Percentiles rank a stretch among this genome's conserved stretches.
Evolutionary conservation across 2,888 invertebrate species (phyloP).

Genomic region (Periphyllus acericola): DNA sequence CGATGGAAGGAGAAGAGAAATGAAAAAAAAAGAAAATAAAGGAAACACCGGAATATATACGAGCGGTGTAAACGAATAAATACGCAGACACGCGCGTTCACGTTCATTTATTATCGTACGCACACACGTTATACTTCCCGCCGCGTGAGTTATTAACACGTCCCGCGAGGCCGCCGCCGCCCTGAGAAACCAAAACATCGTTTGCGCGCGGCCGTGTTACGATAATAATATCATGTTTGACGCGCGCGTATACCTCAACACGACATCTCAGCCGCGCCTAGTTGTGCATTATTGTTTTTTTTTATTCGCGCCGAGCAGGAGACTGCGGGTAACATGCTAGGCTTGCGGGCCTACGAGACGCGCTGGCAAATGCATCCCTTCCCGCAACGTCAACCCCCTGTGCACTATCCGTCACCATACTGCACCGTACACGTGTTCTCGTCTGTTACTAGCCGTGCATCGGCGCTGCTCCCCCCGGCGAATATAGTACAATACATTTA

Average conservation of each 20-base stretch:
- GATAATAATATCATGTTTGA: neutral
- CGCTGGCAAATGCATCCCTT: too few relatives aligned
- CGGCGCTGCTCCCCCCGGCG: too few relatives aligned
- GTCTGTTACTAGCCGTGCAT: neutral
- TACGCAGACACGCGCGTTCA: constrained; percentile 7
- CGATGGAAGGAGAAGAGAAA: neutral
- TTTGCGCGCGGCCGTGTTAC: neutral
- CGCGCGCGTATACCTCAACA: neutral
- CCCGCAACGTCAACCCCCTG: too few relatives aligned
- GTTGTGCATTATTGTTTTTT: too few relatives aligned
- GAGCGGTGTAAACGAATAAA: constrained; percentile 41
- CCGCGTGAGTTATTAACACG: constrained; percentile 56
- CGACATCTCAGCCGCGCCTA: neutral
- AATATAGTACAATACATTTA: too few relatives aligned
- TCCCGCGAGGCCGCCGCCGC: neutral
- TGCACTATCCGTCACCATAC: too few relatives aligned
- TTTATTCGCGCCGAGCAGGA: too few relatives aligned
- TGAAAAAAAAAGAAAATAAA: neutral
- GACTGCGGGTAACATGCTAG: too few relatives aligned
- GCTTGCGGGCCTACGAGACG: too few relatives aligned
- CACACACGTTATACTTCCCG: constrained; percentile 19
- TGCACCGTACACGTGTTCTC: neutral
- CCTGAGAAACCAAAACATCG: constrained; percentile 2
- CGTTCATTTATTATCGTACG: neutral
- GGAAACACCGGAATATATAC: constrained; percentile 22